Percentiles rank a stretch among this genome's conserved stretches.
These are phyloP conservation scores for Scomber japonicus DNA, from an alignment of 2,113 vertebrate species.

Conservation along the genomic window DNA sequence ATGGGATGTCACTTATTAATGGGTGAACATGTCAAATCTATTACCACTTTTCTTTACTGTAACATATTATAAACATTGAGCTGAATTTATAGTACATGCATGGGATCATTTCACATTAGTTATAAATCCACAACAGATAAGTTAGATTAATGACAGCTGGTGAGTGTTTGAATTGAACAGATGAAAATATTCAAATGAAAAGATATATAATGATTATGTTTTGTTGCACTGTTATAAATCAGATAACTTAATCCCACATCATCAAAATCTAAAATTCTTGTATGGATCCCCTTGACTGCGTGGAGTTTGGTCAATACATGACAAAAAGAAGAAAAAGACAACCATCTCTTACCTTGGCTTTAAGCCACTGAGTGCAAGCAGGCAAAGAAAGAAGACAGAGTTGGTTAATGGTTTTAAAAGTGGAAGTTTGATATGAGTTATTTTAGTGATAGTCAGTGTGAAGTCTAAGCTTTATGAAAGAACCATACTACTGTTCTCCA, in stretches of 20 bases:
- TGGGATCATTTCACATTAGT: neutral
- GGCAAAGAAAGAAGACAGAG: conserved; percentile 71
- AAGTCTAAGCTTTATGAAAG: neutral
- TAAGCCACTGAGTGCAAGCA: conserved; percentile 93
- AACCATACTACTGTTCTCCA: neutral
- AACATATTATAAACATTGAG: neutral
- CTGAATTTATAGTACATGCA: neutral
- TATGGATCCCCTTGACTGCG: neutral
- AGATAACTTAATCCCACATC: neutral
- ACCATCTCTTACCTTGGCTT: conserved; percentile 97
- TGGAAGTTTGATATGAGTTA: neutral
- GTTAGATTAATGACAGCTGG: neutral
- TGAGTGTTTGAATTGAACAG: neutral
- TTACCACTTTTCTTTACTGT: neutral
- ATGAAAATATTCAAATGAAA: neutral
- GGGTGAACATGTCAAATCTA: neutral
- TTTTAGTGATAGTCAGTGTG: conserved; percentile 25
- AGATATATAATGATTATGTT: neutral
- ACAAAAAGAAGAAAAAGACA: conserved; percentile 82
- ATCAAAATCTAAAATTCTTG: conserved; percentile 1
- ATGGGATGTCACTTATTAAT: neutral
- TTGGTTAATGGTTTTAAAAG: conserved; percentile 65
- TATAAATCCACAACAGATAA: neutral
- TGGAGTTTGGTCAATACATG: conserved; percentile 53
- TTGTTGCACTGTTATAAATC: neutral